phyloP scores from a whole-genome alignment of 2,797 vertebrate species.

The Cossypha polioptera region DNA sequence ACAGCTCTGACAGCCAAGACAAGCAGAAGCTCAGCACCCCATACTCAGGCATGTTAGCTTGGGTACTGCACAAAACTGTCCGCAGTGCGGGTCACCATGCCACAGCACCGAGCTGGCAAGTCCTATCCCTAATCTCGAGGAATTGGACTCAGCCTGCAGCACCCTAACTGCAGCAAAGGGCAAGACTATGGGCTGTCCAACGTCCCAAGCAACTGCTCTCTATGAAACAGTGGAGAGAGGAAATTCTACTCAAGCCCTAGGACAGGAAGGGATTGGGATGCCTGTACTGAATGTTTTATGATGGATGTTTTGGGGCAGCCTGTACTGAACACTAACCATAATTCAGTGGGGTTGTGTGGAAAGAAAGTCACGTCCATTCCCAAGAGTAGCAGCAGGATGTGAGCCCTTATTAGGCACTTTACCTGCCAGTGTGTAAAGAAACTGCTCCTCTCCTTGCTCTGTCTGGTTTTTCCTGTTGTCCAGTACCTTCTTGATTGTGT shows the following conservation, averaged over 20 bases:
- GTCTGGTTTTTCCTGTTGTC: slow-evolving; percentile 83
- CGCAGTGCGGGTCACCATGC: rapidly evolving
- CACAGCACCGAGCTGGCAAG: background rate
- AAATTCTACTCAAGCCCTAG: background rate
- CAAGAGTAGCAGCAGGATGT: background rate
- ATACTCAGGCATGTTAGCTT: background rate
- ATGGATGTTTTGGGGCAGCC: background rate
- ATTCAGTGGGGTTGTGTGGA: background rate
- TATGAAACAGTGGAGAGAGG: background rate
- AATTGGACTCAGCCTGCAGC: rapidly evolving
- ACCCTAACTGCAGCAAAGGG: background rate
- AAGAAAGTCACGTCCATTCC: background rate
- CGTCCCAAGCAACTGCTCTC: background rate
- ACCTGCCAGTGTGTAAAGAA: slow-evolving; percentile 82
- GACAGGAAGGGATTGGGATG: background rate
- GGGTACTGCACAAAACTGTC: background rate
- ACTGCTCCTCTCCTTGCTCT: slow-evolving; percentile 85
- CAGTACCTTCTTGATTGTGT: slow-evolving; percentile 88
- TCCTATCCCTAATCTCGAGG: background rate
- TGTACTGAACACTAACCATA: background rate
- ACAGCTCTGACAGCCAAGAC: background rate
- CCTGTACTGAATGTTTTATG: too few relatives aligned
- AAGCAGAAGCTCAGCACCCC: background rate
- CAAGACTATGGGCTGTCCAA: background rate
- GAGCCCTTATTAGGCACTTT: background rate